Percentiles rank a stretch among this genome's conserved stretches.
These are phyloP conservation scores for Leptarthrus brevirostris DNA, from an alignment of 2,888 invertebrate species.

Conservation along the genomic window DNA sequence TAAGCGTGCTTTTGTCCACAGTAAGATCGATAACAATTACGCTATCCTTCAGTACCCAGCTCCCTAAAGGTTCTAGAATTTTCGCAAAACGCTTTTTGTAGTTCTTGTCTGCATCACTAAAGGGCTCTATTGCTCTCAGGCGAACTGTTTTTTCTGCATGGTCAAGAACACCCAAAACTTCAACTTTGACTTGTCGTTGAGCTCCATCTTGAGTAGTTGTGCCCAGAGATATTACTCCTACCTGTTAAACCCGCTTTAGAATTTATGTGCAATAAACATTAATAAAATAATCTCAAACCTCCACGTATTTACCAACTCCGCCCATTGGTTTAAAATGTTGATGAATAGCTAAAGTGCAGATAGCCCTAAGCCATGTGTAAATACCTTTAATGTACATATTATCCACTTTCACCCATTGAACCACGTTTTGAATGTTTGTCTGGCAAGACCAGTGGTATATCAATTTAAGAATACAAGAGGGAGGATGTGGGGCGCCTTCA, in stretches of 20 bases:
- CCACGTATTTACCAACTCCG: constrained; percentile 77
- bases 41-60: constrained; percentile 84
- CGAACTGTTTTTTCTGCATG: constrained; percentile 78
- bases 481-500: constrained; percentile 86
- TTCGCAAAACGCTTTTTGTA: constrained; percentile 85
- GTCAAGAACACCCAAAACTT: constrained; percentile 86
- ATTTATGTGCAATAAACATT: neutral
- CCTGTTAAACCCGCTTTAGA: constrained; percentile 58
- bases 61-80: constrained; percentile 80
- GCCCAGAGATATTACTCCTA: constrained; percentile 88
- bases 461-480: constrained; percentile 83
- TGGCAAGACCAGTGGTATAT: constrained; percentile 94
- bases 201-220: constrained; percentile 84
- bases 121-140: constrained; percentile 84
- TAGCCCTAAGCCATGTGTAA: constrained; percentile 79
- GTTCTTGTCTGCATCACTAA: constrained; percentile 81
- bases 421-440: constrained; percentile 87
- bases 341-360: constrained; percentile 84
- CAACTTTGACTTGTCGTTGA: constrained; percentile 85
- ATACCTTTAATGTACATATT: constrained; percentile 75
- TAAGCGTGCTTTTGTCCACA: constrained; percentile 82
- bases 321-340: constrained; percentile 81
- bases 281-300: constrained; percentile 62
- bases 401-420: constrained; percentile 87
- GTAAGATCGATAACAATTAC: constrained; percentile 84